Evolutionary conservation across 2,113 vertebrate species (phyloP).

Genomic region (Rhea pennata): DNA sequence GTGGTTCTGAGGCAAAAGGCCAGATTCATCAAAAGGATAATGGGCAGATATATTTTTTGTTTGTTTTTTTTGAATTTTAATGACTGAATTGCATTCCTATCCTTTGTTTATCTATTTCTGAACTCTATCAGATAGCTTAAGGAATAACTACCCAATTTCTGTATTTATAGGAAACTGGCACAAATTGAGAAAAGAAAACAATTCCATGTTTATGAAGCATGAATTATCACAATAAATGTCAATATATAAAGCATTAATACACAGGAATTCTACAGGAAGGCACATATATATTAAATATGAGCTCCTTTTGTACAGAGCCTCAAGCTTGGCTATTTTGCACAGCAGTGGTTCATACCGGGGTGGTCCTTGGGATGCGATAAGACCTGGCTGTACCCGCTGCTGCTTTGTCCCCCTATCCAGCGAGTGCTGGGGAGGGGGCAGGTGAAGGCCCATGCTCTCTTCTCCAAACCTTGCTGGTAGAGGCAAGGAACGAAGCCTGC

Average conservation of each 20-base stretch:
- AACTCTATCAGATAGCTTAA: conserved; percentile 80
- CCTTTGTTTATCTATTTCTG: conserved; percentile 82
- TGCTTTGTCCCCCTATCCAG: background rate
- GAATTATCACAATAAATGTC: conserved; percentile 77
- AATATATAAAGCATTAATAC: conserved; percentile 64
- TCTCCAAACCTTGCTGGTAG: background rate
- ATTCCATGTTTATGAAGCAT: conserved; percentile 80
- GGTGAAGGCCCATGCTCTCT: background rate
- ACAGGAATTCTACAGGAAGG: conserved; percentile 13
- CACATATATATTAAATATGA: background rate
- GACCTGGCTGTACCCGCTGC: background rate
- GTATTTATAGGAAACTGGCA: conserved; percentile 81
- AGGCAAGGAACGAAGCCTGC: no score
- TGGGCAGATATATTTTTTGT: conserved; percentile 79
- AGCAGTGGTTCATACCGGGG: background rate
- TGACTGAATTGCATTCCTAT: conserved; percentile 78
- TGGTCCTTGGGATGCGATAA: background rate
- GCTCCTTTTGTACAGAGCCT: background rate
- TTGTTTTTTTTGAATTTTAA: conserved; percentile 75
- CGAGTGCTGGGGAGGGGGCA: background rate
- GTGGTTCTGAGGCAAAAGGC: conserved; percentile 79
- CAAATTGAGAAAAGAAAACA: conserved; percentile 76
- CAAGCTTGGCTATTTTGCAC: background rate
- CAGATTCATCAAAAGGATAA: conserved; percentile 81
- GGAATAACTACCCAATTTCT: conserved; percentile 78